Base-by-base conservation (phyloP, 1,140 invertebrate species). In the Mercenaria mercenaria region DNA sequence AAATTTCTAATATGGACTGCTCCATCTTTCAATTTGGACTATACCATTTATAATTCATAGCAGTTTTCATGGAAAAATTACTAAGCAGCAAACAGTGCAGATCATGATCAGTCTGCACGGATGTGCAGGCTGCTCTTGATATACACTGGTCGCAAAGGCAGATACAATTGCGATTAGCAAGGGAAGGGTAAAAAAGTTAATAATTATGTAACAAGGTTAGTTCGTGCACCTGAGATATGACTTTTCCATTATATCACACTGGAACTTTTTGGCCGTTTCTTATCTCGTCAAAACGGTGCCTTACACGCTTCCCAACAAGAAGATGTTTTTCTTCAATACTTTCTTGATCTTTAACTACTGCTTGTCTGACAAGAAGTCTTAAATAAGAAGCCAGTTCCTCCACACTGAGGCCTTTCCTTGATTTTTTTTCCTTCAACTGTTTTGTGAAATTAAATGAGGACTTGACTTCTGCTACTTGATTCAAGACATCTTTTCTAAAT, bases 301-400 rank as follows among this genome's bases (percentile, higher is more conserved):
- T 74, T 23, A 74, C 37, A 10, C 69, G 6, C 37, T 74, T 74
- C n/a, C 69, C 69, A 4, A 74, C 69, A 74, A 74, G 69, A 32
- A 74, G 4, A 32, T 32, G 37, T 37, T 74, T 74, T 41, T 32
- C 37, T n/a, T 32, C 69, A 8, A 10, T 8, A 34, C 34, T 74
- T n/a, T 32, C 29, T 32, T 74, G 69, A 64, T 74, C 69, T 34
- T 34, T 74, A 11, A 47, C 39, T 4, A 79, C 29, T 47, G 74
- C 39, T 79, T 79, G 74, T 18, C 74, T n/a, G 39, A 79, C 26
- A 47, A 47, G 26, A 10, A 32, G 4, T 32, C 47, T 79, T 26
- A 79, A 32, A 79, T 79, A 47, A 18, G 74, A 18, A 18, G 10
- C 47, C 29, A 79, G 37, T 26, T 79, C 74, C 20, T 43, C 74